phyloP scores from a whole-genome alignment of 2,797 vertebrate species.

The Lagocephalus sceleratus region DNA sequence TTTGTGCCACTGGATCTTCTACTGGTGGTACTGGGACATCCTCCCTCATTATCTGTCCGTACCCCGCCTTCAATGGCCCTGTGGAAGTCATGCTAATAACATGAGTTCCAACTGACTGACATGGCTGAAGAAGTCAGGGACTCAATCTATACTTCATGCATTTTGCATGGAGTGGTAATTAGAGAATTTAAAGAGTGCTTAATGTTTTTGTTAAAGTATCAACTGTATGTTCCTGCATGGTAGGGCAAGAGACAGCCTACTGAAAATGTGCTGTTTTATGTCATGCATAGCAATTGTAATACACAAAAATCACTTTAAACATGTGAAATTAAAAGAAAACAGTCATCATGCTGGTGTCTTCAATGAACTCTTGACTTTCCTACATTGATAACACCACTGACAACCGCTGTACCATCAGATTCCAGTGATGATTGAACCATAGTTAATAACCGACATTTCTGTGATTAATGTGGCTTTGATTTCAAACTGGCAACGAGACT shows the following conservation, averaged over 20 bases:
- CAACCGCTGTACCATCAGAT: neutral
- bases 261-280: neutral
- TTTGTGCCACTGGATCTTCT: constrained; percentile 64
- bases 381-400: neutral
- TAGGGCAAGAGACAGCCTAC: constrained; percentile 1
- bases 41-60: constrained; percentile 68
- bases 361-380: neutral
- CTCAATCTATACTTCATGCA: constrained; percentile 79
- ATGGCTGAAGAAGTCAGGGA: constrained; percentile 64
- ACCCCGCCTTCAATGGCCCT: constrained; percentile 36
- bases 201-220: constrained; percentile 32
- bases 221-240: constrained; percentile 11
- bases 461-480: constrained; percentile 56
- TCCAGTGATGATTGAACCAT: constrained; percentile 23
- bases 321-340: neutral
- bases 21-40: constrained; percentile 50
- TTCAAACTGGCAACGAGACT: constrained; percentile 60
- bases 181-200: constrained; percentile 35
- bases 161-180: constrained; percentile 70
- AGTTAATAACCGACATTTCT: constrained; percentile 58
- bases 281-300: constrained; percentile 7
- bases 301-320: constrained; percentile 11
- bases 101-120: constrained; percentile 62
- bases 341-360: neutral
- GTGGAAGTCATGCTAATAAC: constrained; percentile 70